Base-by-base conservation (phyloP, 2,797 vertebrate genomes). In the Sus cebifrons region DNA sequence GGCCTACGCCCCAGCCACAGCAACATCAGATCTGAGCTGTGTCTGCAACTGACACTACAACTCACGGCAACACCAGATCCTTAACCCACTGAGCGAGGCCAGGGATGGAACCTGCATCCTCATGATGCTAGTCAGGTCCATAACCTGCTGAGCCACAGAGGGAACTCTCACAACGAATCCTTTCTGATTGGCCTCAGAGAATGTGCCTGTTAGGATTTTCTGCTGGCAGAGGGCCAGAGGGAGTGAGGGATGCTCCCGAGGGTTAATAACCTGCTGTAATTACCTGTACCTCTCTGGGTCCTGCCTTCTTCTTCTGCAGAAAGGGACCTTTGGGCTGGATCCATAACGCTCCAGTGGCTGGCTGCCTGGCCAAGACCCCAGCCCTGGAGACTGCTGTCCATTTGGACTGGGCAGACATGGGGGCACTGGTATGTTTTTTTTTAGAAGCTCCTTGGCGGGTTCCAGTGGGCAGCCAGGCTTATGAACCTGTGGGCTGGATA, bases 321-420 rank as follows among this genome's bases (percentile, higher is more conserved):
- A 70, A 2, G 25, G 6, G 62, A 65, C 15, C 32, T n/a, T 3
- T 40, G 29, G 65, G 60, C 52, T 54, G 60, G 71, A 15, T n/a
- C 58, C 15, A 14, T 3, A 0, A 25, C 65, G 49, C 23, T 56
- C 21, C 3, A 13, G 27, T 64, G 65, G 23, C 29, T 40, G 36
- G n/a, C 0, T 3, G 23, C 52, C 58, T 1, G 56, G 36, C 62
- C 0, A 0, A 54, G 11, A 18, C 5, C 1, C n/a, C 27, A 60
- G 40, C 13, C 32, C n/a, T 3, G 13, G 75, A 36, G 29, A 27
- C 21, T 11, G 52, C 7, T 27, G 3, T 32, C 13, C 3, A 0
- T 36, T 6, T 3, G 71, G 15, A 56, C 40, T 70, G 16, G 65
- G 44, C 17, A 25, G 79, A 75, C n/a, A 1, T 54, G 13, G 73